Percentiles rank a stretch among this genome's conserved stretches.
These are phyloP conservation scores for Eupithecia centaureata DNA, from an alignment of 2,888 invertebrate genomes.

Conservation along the genomic window DNA sequence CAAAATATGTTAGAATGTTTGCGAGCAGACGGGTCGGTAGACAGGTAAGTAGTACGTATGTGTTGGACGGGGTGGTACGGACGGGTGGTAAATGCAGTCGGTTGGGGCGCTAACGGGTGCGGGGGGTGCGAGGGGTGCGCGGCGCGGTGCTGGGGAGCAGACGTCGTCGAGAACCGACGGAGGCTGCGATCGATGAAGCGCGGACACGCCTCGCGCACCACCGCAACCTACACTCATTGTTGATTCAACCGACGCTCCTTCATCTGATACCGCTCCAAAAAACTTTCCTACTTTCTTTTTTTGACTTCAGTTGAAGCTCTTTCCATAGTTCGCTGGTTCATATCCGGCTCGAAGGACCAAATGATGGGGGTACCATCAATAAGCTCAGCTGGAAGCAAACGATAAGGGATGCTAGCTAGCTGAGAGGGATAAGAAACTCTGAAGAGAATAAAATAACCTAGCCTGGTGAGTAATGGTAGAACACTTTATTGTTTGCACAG, in stretches of 20 bases:
- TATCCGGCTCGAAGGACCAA: no score
- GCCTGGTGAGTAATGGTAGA: no score
- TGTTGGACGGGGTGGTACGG: constrained; percentile 59
- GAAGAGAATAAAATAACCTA: no score
- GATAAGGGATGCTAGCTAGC: no score
- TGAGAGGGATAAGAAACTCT: no score
- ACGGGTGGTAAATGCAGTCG: constrained; percentile 83
- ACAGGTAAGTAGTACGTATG: constrained; percentile 66
- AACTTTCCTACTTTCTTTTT: constrained; percentile 21
- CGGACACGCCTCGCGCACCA: constrained; percentile 82
- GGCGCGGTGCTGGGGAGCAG: constrained; percentile 59
- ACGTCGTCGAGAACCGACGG: constrained; percentile 82
- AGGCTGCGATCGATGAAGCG: constrained; percentile 84
- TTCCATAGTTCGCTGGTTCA: no score
- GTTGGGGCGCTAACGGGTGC: constrained; percentile 81
- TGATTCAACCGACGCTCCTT: constrained; percentile 64
- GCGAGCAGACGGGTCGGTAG: constrained; percentile 60
- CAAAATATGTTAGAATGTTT: constrained; percentile 59
- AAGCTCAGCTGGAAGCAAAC: no score
- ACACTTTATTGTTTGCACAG: no score
- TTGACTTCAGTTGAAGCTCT: no score
- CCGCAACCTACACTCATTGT: constrained; percentile 71
- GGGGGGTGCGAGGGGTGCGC: constrained; percentile 54
- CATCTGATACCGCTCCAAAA: constrained; percentile 42
- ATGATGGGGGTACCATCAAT: no score